Evolutionary conservation across 1,140 invertebrate genomes (phyloP), one percentile per base, ranked within the genome.

Genomic region (Muscidifurax raptorellus): DNA sequence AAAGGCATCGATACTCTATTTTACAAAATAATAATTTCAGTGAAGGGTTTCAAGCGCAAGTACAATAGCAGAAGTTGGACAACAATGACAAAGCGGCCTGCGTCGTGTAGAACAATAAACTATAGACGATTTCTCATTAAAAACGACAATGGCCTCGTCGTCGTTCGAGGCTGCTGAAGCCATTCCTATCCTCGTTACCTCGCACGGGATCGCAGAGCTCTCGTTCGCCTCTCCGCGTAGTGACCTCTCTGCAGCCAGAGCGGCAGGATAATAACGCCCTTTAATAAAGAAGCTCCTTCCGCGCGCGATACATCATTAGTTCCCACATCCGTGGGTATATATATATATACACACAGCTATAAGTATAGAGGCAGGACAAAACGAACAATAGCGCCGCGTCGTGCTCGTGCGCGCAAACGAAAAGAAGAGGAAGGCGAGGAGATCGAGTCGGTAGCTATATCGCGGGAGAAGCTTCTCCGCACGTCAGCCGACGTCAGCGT

Each of bases 401-500:
- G 30, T 36, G 47, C 1, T 36, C 82, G 82, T 71, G 40, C 74
- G 28, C 27, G 59, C 80, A 72, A 59, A 72, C 69, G 71, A 83
- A 59, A 85, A 83, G 78, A 87, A 85, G 77, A 82, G 47, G 80
- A 83, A 83, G 80, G 72, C 13, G 66, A 59, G 10, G 66, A 86
- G 80, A n/a, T 59, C 52, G 52, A 59, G 52, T 71, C 52, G 82
- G 86, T 85, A 83, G 80, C 69, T 80, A 84, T 76, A 85, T 75
- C 76, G 80, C 71, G 67, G 69, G 89, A 59, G 52, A 87, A 88
- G 88, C 88, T 74, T 87, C 88, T 74, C 88, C 85, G 91, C 91
- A 92, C 90, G 92, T 93, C 92, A 92, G 92, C 90, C 91, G 89
- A 92, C 91, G 91, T 93, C 92, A 93, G 91, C 92, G 91, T 92